phyloP scores from a whole-genome alignment of 1,140 invertebrate species.

The Venturia canescens region DNA sequence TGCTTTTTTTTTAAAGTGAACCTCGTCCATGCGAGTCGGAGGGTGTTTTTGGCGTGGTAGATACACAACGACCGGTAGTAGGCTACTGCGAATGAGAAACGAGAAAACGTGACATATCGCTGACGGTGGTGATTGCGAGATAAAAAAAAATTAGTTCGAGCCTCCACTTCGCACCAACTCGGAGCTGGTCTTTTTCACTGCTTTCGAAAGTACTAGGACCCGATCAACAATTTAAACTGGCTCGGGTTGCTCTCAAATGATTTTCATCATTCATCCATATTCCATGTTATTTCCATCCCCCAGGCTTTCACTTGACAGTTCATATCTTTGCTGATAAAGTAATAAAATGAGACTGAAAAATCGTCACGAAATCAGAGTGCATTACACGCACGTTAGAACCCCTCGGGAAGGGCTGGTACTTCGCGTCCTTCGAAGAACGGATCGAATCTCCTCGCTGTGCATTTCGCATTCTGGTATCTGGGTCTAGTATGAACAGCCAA shows the following conservation, averaged over 20 bases:
- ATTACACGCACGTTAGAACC: no score
- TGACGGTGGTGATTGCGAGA: not conserved
- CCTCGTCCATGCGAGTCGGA: not conserved
- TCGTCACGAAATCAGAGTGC: no score
- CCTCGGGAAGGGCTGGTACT: no score
- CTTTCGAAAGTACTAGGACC: not conserved
- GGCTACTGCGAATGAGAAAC: slow-evolving; percentile 11
- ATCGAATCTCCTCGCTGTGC: no score
- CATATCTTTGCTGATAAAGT: no score
- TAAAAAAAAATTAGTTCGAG: slow-evolving; percentile 5
- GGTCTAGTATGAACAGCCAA: no score
- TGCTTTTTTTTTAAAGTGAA: slow-evolving; percentile 10
- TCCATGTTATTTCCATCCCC: no score
- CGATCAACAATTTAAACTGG: not conserved
- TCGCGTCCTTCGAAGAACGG: no score
- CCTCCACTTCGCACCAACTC: not conserved
- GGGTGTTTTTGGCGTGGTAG: slow-evolving; percentile 1
- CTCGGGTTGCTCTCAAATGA: not conserved
- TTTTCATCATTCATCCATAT: no score
- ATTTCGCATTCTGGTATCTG: no score
- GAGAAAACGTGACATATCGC: slow-evolving; percentile 19
- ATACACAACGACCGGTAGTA: not conserved
- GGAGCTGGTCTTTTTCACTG: not conserved
- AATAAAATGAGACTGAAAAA: no score
- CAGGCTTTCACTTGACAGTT: no score